Evolutionary conservation across 2,888 invertebrate genomes (phyloP), one percentile per base, ranked within the genome.

Genomic region (Dichetophora obliterata): DNA sequence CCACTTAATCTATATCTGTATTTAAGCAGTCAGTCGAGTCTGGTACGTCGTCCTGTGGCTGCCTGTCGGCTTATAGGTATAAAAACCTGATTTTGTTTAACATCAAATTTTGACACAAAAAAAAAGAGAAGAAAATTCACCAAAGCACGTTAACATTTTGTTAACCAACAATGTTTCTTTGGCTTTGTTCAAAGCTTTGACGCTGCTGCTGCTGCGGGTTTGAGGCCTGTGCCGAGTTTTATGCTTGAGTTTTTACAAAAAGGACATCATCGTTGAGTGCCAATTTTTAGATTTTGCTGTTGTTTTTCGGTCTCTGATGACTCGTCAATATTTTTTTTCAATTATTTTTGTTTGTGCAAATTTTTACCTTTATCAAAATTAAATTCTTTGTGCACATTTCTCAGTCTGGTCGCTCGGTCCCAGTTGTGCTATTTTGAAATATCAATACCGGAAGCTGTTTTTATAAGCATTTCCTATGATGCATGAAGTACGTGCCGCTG

Each of bases 301-400:
- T 61, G 31, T 43, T 22, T 61, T 34, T 59, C 16, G 59, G 78
- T 80, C 79, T 79, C 81, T 79, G 77, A 80, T 80, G 81, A 79
- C 75, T 79, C 80, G 81, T 80, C 81, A 81, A 81, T 81, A 81
- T 80, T 80, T 78, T 76, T 52, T 79, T 77, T 72, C 19, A 31
- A 77, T 79, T 75, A 77, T 80, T 77, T 43, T 11, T 43, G 2
- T 11, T 11, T 11, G 11, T 43, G 43, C 77, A 73, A 79, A 80
- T 78, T 81, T 80, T 76, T 82, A 81, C 82, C 81, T 82, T 81
- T 81, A 80, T 80, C 80, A 78, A 82, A 82, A 82, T 82, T 81
- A 82, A 82, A 82, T 82, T 82, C 81, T 63, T 71, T 69, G 63
- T 65, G 57, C 54, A 63, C 57, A 43, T 54, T 79, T 77, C 73